Evolutionary conservation across 2,113 vertebrate species (phyloP).

Genomic region (Halcyon malimbica): DNA sequence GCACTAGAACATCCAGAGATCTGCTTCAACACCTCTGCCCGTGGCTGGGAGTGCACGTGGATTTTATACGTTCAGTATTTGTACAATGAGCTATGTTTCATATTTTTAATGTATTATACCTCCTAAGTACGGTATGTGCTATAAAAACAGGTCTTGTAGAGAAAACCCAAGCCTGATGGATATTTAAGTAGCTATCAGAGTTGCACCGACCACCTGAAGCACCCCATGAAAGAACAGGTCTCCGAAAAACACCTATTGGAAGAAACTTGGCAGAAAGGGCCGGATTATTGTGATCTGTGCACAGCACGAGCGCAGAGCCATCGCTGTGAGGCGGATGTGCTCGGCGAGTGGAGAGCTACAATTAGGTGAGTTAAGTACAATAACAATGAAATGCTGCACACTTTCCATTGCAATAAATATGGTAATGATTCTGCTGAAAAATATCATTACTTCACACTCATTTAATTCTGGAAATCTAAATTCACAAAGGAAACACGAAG

Average conservation of each 20-base stretch:
- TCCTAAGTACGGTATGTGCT: accelerated
- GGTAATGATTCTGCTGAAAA: constrained; percentile 60
- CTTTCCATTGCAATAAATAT: constrained; percentile 56
- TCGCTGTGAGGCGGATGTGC: not conserved
- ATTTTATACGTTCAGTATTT: accelerated
- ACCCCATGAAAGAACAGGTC: not conserved
- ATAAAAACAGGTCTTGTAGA: not conserved
- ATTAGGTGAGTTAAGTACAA: constrained; percentile 43
- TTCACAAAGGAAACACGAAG: constrained; percentile 66
- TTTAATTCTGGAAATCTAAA: constrained; percentile 75
- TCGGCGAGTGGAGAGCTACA: not conserved
- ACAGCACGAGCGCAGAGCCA: not conserved
- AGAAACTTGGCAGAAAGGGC: not conserved
- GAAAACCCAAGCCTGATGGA: not conserved
- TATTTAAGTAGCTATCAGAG: not conserved
- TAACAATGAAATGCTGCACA: constrained; percentile 27
- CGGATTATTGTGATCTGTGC: not conserved
- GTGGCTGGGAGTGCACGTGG: accelerated
- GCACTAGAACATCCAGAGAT: not conserved
- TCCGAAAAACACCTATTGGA: not conserved
- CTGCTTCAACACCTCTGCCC: not conserved
- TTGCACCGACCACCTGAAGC: not conserved
- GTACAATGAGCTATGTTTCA: accelerated
- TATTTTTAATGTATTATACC: not conserved
- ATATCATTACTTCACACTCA: constrained; percentile 70